These are phyloP conservation scores for Rafetus swinhoei DNA, from an alignment of 2,113 vertebrate genomes.

Conservation along the genomic window DNA sequence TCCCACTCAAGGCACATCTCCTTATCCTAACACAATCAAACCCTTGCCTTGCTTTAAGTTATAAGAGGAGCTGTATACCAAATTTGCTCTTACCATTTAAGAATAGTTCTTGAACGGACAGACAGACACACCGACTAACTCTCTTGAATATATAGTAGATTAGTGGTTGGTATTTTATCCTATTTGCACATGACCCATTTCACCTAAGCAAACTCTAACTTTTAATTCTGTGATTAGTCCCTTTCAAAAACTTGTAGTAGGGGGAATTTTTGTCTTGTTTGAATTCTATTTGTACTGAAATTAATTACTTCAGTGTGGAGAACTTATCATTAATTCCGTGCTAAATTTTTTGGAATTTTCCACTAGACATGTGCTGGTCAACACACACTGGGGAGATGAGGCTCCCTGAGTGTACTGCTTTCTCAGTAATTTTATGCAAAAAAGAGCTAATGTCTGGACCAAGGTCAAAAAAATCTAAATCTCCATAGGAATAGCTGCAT, in stretches of 20 bases:
- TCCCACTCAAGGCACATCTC: too few species aligned
- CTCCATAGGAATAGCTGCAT: conserved; percentile 57
- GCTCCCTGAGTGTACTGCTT: conserved; percentile 58
- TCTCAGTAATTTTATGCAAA: conserved; percentile 74
- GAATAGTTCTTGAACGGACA: too few species aligned
- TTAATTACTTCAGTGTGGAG: neutral
- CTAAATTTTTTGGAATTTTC: conserved; percentile 61
- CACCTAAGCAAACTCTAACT: neutral
- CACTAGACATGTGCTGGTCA: conserved; percentile 62
- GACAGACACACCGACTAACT: too few species aligned
- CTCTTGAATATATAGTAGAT: too few species aligned
- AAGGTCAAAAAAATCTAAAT: conserved; percentile 73
- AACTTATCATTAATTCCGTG: conserved; percentile 47
- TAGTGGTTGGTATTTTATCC: neutral
- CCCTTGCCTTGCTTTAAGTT: too few species aligned
- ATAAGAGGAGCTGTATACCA: too few species aligned
- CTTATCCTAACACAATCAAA: too few species aligned
- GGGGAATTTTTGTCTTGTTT: neutral
- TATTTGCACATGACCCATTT: neutral
- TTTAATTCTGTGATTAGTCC: neutral
- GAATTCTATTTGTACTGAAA: neutral
- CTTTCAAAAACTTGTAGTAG: neutral
- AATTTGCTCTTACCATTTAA: too few species aligned
- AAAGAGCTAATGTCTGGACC: conserved; percentile 64
- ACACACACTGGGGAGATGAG: conserved; percentile 63